Evolutionary conservation across 2,888 invertebrate species (phyloP).

Genomic region (Dinocampus coccinellae): DNA sequence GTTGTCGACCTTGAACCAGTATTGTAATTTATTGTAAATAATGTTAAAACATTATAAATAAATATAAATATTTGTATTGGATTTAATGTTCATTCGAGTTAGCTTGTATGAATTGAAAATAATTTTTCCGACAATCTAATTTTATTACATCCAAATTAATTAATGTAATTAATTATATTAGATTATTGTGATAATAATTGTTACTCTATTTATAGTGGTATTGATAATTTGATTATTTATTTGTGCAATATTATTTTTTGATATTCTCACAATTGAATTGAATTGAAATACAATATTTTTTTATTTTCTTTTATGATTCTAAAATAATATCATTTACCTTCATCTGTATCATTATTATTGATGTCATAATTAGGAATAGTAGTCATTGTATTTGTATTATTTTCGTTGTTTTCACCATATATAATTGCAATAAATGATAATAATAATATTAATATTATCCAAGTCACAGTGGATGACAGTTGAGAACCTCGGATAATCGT

Average conservation of each 20-base stretch:
- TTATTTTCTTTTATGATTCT: too few relatives aligned
- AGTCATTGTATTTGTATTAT: not conserved
- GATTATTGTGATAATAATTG: too few relatives aligned
- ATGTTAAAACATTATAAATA: not conserved
- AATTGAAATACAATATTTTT: too few relatives aligned
- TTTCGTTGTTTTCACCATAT: slow-evolving; percentile 17
- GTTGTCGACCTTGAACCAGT: slow-evolving; percentile 24
- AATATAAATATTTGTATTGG: not conserved
- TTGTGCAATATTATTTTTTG: not conserved
- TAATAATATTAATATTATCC: slow-evolving; percentile 15
- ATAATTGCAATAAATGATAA: slow-evolving; percentile 21
- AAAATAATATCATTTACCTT: slow-evolving; percentile 12
- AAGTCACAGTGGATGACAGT: slow-evolving; percentile 17
- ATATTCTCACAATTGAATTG: too few relatives aligned
- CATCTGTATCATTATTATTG: slow-evolving; percentile 20
- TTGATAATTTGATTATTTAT: not conserved
- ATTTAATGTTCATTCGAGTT: not conserved
- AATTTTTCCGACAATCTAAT: not conserved
- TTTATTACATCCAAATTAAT: not conserved
- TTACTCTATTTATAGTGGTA: too few relatives aligned
- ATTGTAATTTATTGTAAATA: slow-evolving; percentile 18
- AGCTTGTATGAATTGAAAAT: not conserved
- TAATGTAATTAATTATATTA: too few relatives aligned
- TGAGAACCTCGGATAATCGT: slow-evolving; percentile 53
- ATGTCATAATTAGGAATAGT: slow-evolving; percentile 1